These are phyloP conservation scores for Branchipolynoe longqiensis DNA, from an alignment of 2,888 invertebrate species.

Conservation along the genomic window DNA sequence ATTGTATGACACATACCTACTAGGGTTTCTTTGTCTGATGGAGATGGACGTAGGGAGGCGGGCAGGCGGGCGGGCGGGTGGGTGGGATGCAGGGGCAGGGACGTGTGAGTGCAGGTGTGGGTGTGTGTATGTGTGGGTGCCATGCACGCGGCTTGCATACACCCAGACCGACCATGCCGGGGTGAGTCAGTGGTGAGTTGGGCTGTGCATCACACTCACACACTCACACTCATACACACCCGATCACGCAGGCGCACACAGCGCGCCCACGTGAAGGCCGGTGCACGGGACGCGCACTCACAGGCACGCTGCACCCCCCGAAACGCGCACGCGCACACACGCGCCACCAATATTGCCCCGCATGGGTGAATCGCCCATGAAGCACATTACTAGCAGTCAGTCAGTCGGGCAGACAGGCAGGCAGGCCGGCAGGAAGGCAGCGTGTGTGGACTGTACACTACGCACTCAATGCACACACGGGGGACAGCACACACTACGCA, in stretches of 20 bases:
- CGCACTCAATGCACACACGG: too few species aligned
- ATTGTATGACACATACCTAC: conserved; percentile 56
- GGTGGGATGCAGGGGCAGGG: neutral
- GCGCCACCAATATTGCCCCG: conserved; percentile 9
- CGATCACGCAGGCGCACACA: neutral
- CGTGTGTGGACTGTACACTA: conserved; percentile 21
- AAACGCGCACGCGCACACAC: neutral
- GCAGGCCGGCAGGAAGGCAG: neutral
- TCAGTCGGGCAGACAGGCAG: neutral
- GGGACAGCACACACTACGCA: neutral
- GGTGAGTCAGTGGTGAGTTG: neutral
- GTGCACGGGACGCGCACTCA: neutral
- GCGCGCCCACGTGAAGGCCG: neutral
- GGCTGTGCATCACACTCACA: neutral
- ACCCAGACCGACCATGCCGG: neutral
- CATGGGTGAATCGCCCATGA: neutral
- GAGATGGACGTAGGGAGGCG: neutral
- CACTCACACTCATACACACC: conserved; percentile 16
- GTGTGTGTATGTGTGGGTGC: too few species aligned
- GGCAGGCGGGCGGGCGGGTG: neutral
- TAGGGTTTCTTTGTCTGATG: conserved; percentile 43
- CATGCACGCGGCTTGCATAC: conserved; percentile 29
- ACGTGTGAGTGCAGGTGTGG: neutral
- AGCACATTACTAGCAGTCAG: conserved; percentile 28
- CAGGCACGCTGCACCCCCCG: neutral